These are phyloP conservation scores for Drosophila colorata DNA, from an alignment of 2,888 invertebrate species.

Conservation along the genomic window DNA sequence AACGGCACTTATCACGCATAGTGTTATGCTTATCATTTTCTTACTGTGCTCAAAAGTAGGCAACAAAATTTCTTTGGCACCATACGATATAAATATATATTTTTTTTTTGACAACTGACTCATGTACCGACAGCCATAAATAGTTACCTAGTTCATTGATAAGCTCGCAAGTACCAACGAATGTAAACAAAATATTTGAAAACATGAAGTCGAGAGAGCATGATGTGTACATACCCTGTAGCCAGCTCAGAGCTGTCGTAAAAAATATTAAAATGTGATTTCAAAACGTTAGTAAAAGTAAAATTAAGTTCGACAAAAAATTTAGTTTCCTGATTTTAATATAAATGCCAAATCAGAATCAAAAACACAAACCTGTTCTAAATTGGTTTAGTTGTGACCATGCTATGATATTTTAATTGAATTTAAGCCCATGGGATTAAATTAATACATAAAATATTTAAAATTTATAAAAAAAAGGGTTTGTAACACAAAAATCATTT, in stretches of 20 bases:
- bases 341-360: not conserved
- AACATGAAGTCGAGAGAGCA: not conserved
- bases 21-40: constrained; percentile 20
- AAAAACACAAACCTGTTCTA: too few species aligned
- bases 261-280: too few species aligned
- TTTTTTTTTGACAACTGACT: constrained; percentile 39
- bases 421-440: not conserved
- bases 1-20: constrained; percentile 8
- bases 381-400: too few species aligned
- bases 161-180: constrained; percentile 4
- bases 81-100: constrained; percentile 2
- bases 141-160: constrained; percentile 25
- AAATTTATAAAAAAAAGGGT: not conserved
- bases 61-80: constrained; percentile 15
- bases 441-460: not conserved
- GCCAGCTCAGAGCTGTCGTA: too few species aligned
- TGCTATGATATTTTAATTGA: too few species aligned
- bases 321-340: not conserved
- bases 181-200: constrained; percentile 15
- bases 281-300: too few species aligned
- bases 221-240: not conserved
- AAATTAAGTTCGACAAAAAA: too few species aligned
- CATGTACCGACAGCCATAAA: constrained; percentile 19
- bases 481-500: too few species aligned
- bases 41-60: constrained; percentile 34